phyloP scores from a whole-genome alignment of 1,140 invertebrate genomes.

The Apolygus lucorum region DNA sequence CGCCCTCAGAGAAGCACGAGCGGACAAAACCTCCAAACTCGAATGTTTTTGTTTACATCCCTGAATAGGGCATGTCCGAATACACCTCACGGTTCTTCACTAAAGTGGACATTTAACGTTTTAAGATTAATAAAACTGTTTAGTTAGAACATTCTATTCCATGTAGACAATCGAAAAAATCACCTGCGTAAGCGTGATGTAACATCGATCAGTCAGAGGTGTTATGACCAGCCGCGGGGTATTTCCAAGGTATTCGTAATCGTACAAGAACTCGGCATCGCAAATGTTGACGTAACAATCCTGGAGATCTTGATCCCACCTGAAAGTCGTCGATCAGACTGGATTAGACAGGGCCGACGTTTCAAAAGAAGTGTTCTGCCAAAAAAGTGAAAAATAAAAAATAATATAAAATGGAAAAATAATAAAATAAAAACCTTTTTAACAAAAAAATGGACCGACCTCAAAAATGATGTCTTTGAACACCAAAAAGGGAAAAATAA shows the following conservation, averaged over 20 bases:
- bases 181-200: slow-evolving; percentile 77
- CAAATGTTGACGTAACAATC: slow-evolving; percentile 92
- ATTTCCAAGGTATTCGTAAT: slow-evolving; percentile 76
- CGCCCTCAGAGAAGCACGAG: no score
- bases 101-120: no score
- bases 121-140: no score
- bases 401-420: no score
- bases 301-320: slow-evolving; percentile 68
- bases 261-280: slow-evolving; percentile 70
- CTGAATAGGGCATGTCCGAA: no score
- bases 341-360: background rate
- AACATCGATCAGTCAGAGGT: slow-evolving; percentile 77
- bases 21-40: no score
- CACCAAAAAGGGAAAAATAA: no score
- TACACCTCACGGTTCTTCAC: no score
- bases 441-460: no score
- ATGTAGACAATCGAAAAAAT: background rate
- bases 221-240: slow-evolving; percentile 75
- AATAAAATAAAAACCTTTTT: no score
- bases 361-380: background rate
- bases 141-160: background rate
- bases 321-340: slow-evolving; percentile 30
- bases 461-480: no score
- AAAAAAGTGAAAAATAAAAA: background rate
- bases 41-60: no score